A percentile compares a stretch with the other conserved stretches of the same genome.
These are phyloP conservation scores for Marmota monax DNA, from an alignment of 2,113 vertebrate genomes.

Conservation along the genomic window DNA sequence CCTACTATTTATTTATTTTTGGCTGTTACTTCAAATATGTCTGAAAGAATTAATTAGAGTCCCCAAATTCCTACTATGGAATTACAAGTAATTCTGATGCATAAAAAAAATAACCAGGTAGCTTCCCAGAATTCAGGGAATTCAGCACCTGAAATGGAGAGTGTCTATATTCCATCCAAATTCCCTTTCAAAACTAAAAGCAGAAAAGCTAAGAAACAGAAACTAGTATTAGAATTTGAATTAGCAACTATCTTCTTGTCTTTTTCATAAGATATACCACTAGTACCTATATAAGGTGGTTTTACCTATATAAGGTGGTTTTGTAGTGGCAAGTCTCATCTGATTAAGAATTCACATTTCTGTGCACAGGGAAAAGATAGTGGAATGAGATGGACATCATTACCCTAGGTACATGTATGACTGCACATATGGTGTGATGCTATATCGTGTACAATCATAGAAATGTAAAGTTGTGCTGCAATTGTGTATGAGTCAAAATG, in stretches of 20 bases:
- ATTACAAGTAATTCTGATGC: background rate
- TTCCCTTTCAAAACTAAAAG: background rate
- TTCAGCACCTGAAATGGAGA: background rate
- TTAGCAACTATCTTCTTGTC: background rate
- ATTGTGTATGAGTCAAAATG: too few species aligned
- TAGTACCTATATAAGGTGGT: background rate
- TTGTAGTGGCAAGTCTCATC: background rate
- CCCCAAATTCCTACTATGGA: background rate
- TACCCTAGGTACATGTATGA: too few species aligned
- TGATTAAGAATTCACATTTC: background rate
- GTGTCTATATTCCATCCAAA: background rate
- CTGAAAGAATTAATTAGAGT: too few species aligned
- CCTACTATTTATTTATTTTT: too few species aligned
- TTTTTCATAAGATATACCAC: background rate
- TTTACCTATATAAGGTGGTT: background rate
- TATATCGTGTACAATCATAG: too few species aligned
- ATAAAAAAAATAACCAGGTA: background rate
- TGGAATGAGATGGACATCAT: too few species aligned
- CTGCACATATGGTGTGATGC: too few species aligned
- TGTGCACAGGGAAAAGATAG: background rate
- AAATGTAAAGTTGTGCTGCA: too few species aligned
- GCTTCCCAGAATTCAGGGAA: background rate
- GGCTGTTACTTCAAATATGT: too few species aligned
- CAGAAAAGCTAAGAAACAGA: background rate
- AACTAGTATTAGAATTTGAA: conserved; percentile 39